Conservation (phyloP, 53 echinoderm and acorn worm genomes). For the Crossaster papposus region DNA sequence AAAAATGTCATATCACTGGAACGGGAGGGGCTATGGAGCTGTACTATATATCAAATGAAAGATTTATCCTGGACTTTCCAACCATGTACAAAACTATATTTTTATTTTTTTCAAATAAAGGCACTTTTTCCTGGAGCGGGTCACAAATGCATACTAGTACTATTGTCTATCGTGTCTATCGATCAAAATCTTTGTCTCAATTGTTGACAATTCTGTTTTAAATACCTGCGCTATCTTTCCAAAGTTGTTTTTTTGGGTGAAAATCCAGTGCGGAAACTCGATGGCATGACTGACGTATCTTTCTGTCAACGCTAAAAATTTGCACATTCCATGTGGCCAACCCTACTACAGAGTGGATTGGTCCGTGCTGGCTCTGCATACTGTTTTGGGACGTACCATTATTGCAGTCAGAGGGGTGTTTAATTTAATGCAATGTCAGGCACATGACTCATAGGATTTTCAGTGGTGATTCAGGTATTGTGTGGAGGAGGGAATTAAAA, state of each 20-base stretch:
- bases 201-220: not conserved
- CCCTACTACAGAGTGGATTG: not conserved
- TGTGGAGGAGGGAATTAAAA: not conserved
- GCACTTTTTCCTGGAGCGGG: too few species aligned
- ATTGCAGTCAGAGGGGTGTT: not conserved
- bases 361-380: not conserved
- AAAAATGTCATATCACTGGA: too few species aligned
- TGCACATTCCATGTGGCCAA: not conserved
- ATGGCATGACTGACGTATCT: not conserved
- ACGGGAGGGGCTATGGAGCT: too few species aligned
- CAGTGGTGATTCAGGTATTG: slow-evolving; percentile 12
- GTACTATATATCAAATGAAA: too few species aligned
- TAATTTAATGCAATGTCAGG: slow-evolving; percentile 13
- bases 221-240: not conserved
- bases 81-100: too few species aligned
- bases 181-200: not conserved
- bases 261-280: not conserved
- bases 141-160: not conserved
- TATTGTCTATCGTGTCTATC: not conserved
- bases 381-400: slow-evolving; percentile 7
- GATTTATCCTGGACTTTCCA: too few species aligned
- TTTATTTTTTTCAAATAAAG: not conserved
- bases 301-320: not conserved
- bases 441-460: slow-evolving; percentile 7
- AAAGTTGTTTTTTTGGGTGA: not conserved